These are phyloP conservation scores for Penaeus chinensis DNA, from an alignment of 1,140 invertebrate genomes.

Conservation along the genomic window DNA sequence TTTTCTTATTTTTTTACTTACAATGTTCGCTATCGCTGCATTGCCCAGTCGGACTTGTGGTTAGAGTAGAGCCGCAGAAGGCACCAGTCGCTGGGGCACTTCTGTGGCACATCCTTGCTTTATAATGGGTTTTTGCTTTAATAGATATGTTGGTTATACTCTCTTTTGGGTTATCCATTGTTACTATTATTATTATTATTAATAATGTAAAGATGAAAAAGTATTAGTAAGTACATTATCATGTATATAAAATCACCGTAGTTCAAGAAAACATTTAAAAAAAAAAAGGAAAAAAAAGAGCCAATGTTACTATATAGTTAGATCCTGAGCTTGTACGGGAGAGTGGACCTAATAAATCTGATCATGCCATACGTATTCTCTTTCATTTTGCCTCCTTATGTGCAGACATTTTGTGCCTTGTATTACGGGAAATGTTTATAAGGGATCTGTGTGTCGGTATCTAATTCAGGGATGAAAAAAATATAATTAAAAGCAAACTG, in stretches of 20 bases:
- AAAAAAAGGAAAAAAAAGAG: too few relatives aligned
- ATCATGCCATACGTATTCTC: background rate
- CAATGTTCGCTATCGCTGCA: constrained; percentile 13
- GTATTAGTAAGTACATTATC: constrained; percentile 20
- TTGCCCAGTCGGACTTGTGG: background rate
- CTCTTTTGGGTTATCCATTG: constrained; percentile 41
- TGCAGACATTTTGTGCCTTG: too few relatives aligned
- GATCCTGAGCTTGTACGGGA: constrained; percentile 56
- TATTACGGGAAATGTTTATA: too few relatives aligned
- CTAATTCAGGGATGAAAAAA: too few relatives aligned
- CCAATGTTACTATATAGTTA: constrained; percentile 23
- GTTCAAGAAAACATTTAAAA: background rate
- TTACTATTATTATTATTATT: constrained; percentile 45
- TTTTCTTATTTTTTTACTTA: too few relatives aligned
- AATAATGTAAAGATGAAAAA: constrained; percentile 33
- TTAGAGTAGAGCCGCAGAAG: constrained; percentile 3
- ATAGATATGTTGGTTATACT: constrained; percentile 20
- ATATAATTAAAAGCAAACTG: too few relatives aligned
- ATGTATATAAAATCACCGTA: constrained; percentile 43
- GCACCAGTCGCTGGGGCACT: background rate
- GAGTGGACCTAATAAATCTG: constrained; percentile 51
- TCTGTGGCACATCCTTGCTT: background rate
- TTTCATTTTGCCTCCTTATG: too few relatives aligned
- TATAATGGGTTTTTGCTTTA: constrained; percentile 44
- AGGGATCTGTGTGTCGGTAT: too few relatives aligned